Evolutionary conservation across 2,888 invertebrate genomes (phyloP).

Genomic region (Pseudococcus viburni): DNA sequence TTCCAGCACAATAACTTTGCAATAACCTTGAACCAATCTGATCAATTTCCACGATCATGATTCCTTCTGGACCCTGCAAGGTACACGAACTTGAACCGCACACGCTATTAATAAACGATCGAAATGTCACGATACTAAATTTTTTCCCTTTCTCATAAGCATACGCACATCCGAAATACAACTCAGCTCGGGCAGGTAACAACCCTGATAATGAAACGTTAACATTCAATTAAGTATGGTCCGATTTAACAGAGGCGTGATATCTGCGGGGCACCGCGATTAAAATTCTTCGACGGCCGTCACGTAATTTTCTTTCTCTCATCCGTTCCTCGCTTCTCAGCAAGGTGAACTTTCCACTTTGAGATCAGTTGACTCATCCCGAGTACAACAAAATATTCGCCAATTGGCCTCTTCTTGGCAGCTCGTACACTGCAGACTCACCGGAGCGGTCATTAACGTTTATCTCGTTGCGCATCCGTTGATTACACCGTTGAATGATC

Average conservation of each 20-base stretch:
- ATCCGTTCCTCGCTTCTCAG: background rate
- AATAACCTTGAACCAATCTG: no score
- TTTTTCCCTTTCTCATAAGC: no score
- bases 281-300: background rate
- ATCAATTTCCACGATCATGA: no score
- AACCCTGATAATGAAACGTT: conserved; percentile 10
- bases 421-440: background rate
- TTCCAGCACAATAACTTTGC: no score
- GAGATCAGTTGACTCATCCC: background rate
- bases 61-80: no score
- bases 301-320: background rate
- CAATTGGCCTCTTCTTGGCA: background rate
- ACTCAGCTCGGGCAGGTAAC: background rate
- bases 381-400: background rate
- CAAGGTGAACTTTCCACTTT: conserved; percentile 25
- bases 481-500: conserved; percentile 11
- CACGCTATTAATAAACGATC: no score
- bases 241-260: background rate
- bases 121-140: no score
- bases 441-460: conserved; percentile 20
- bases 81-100: no score
- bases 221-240: background rate
- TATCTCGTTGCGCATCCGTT: conserved; percentile 9
- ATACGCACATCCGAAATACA: no score
- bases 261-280: conserved; percentile 13